Percentiles rank a stretch among this genome's conserved stretches.
Evolutionary conservation across 2,113 vertebrate genomes (phyloP).

Genomic region (Corvus cornix): DNA sequence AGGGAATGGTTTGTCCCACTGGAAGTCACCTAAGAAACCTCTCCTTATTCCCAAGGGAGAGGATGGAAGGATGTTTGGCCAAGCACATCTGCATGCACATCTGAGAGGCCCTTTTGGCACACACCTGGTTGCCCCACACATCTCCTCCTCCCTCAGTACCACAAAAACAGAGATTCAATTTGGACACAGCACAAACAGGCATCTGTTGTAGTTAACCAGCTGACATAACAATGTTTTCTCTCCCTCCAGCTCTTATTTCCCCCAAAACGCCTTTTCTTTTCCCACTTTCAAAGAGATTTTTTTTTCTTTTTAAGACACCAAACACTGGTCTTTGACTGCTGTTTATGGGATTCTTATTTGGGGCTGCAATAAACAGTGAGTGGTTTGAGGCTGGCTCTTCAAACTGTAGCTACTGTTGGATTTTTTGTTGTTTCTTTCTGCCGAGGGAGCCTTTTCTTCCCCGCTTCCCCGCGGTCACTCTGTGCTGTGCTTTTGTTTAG

Average conservation of each 20-base stretch:
- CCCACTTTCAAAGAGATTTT: not conserved
- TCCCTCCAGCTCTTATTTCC: not conserved
- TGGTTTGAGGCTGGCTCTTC: conserved; percentile 27
- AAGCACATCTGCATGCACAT: not conserved
- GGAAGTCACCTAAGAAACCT: not conserved
- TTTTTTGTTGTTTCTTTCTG: conserved; percentile 69
- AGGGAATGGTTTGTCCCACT: accelerated
- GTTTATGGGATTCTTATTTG: not conserved
- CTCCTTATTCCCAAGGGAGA: not conserved
- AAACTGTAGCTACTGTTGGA: conserved; percentile 55
- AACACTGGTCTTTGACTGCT: not conserved
- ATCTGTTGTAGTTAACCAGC: not conserved
- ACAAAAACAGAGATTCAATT: not conserved
- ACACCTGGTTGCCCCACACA: accelerated
- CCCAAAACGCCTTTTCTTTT: not conserved
- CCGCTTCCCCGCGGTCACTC: conserved; percentile 24
- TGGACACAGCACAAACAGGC: not conserved
- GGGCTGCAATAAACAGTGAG: not conserved
- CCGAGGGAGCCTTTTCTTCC: conserved; percentile 65
- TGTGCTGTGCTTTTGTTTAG: conserved; percentile 68
- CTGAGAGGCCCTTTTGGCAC: not conserved
- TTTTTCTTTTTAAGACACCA: not conserved
- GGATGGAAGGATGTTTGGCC: accelerated
- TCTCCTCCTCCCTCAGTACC: not conserved
- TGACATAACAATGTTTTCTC: not conserved